Evolutionary conservation across 2,113 vertebrate species (phyloP).

Genomic region (Heteronetta atricapilla): DNA sequence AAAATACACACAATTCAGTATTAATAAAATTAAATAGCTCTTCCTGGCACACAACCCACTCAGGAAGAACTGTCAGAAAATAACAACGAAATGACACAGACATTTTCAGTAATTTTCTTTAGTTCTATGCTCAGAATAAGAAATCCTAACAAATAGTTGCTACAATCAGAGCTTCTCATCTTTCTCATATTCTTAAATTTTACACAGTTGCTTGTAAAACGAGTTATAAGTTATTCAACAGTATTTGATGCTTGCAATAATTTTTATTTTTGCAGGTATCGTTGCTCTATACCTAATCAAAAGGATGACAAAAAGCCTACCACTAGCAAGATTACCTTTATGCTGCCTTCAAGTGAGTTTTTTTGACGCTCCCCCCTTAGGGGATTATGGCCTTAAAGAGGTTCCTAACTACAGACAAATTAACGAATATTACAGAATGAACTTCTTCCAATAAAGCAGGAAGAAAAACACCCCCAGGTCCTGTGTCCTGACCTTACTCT

Average conservation of each 20-base stretch:
- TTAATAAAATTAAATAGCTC: neutral
- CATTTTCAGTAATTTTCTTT: neutral
- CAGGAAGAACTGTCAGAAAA: neutral
- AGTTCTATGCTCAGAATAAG: neutral
- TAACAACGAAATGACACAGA: neutral
- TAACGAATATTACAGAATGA: neutral
- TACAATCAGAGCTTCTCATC: fast-evolving
- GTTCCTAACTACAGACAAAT: neutral
- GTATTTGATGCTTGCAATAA: neutral
- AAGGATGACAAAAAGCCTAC: conserved; percentile 74
- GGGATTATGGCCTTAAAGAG: neutral
- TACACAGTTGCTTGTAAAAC: neutral
- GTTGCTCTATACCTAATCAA: conserved; percentile 50
- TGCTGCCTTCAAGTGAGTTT: conserved; percentile 74
- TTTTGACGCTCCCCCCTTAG: neutral
- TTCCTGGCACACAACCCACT: neutral
- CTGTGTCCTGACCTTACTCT: neutral
- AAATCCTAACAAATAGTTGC: neutral
- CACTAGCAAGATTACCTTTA: conserved; percentile 74
- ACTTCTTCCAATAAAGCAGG: neutral
- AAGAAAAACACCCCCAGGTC: neutral
- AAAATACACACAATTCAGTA: neutral
- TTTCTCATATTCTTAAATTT: neutral
- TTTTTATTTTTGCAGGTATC: conserved; percentile 65
- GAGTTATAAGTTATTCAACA: neutral